A percentile compares a stretch with the other conserved stretches of the same genome.
Evolutionary conservation across 2,113 vertebrate genomes (phyloP).

Genomic region (Ranitomeya imitator): DNA sequence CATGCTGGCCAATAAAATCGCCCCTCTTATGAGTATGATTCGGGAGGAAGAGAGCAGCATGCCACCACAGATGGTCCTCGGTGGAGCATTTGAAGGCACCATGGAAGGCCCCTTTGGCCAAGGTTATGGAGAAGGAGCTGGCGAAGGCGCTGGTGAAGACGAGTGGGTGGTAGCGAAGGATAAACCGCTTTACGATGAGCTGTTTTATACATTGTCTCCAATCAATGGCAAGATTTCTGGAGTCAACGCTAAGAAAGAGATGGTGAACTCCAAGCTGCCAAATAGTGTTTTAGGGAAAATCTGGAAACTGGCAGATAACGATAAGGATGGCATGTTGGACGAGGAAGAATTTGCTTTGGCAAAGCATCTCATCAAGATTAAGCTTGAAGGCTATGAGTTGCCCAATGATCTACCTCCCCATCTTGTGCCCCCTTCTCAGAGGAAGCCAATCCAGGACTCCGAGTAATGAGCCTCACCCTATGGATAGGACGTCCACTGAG

Average conservation of each 20-base stretch:
- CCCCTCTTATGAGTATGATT: conserved; percentile 86
- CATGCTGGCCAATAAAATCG: conserved; percentile 91
- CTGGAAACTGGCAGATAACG: conserved; percentile 95
- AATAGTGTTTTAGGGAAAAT: conserved; percentile 96
- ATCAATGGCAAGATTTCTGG: conserved; percentile 93
- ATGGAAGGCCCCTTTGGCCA: conserved; percentile 90
- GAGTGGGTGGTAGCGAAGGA: conserved; percentile 95
- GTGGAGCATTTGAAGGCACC: conserved; percentile 93
- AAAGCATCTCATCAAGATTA: conserved; percentile 95
- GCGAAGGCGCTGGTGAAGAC: conserved; percentile 87
- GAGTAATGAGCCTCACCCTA: conserved; percentile 68
- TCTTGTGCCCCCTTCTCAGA: conserved; percentile 89
- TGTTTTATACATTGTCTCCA: conserved; percentile 93
- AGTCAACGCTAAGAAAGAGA: conserved; percentile 94
- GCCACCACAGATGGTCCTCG: conserved; percentile 83
- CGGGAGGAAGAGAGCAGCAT: conserved; percentile 86
- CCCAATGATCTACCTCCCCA: conserved; percentile 84
- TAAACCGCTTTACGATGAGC: conserved; percentile 94
- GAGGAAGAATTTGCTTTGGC: conserved; percentile 95
- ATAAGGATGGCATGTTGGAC: conserved; percentile 92
- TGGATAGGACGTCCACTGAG: background rate
- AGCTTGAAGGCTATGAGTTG: conserved; percentile 92
- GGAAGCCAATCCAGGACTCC: conserved; percentile 79
- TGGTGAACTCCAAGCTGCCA: conserved; percentile 94
- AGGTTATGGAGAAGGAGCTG: conserved; percentile 91